Evolutionary conservation across 2,797 vertebrate genomes (phyloP).

Genomic region (Peromyscus melanophrys): DNA sequence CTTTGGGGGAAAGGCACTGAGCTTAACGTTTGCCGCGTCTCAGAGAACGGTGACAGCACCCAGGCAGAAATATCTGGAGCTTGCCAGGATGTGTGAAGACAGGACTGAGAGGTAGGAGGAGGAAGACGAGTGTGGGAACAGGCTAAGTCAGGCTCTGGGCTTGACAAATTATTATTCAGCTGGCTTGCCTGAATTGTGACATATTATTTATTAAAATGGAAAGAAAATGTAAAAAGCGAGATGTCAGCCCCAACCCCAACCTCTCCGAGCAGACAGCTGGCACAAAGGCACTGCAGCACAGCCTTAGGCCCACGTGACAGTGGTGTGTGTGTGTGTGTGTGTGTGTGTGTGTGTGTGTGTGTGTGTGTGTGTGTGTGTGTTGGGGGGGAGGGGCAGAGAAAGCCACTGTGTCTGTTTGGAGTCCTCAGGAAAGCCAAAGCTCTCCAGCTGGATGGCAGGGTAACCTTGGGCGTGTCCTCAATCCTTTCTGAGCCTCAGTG

Average conservation of each 20-base stretch:
- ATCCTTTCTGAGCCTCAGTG: neutral
- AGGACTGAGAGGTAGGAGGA: conserved; percentile 75
- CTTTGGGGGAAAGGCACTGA: conserved; percentile 46
- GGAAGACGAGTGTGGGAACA: conserved; percentile 66
- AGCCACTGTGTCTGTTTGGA: neutral
- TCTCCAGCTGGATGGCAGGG: neutral
- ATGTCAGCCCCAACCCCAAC: conserved; percentile 65
- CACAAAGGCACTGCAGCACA: neutral
- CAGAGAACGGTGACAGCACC: conserved; percentile 67
- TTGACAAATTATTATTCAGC: conserved; percentile 78
- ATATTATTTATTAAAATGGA: conserved; percentile 83
- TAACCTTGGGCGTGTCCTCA: neutral
- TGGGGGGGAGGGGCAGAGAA: neutral
- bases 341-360: too few species aligned
- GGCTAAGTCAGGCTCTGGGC: conserved; percentile 62
- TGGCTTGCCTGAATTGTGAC: conserved; percentile 77
- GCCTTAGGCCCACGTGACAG: neutral
- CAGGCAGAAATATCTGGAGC: conserved; percentile 80
- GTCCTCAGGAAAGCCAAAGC: neutral
- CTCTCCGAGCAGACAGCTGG: conserved; percentile 60
- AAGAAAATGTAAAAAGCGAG: conserved; percentile 75
- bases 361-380: too few species aligned
- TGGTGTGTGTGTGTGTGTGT: too few species aligned
- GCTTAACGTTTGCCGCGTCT: conserved; percentile 44
- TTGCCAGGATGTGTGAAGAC: conserved; percentile 76